These are phyloP conservation scores for Epinotia bilunana DNA, from an alignment of 2,888 invertebrate species.

Conservation along the genomic window DNA sequence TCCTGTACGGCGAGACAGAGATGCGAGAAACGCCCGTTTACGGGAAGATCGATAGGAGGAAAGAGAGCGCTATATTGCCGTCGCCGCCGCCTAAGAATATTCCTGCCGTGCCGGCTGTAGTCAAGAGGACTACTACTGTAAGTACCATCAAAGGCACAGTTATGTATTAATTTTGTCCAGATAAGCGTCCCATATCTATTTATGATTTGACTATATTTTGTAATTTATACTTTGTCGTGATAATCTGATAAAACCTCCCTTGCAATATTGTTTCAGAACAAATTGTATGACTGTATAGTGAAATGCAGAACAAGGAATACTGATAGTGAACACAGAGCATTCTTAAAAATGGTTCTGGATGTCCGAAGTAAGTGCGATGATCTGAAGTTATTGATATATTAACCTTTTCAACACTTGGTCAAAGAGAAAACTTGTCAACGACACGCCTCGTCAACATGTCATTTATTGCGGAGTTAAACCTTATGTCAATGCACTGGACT, in stretches of 20 bases:
- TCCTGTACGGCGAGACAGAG: conserved; percentile 80
- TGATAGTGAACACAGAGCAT: conserved; percentile 92
- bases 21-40: conserved; percentile 77
- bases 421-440: too few species aligned
- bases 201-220: not conserved
- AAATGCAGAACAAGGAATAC: conserved; percentile 86
- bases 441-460: too few species aligned
- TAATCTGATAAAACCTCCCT: not conserved
- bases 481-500: too few species aligned
- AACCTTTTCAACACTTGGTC: too few species aligned
- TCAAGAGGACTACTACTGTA: conserved; percentile 74
- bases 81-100: conserved; percentile 79
- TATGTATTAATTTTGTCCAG: too few species aligned
- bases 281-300: conserved; percentile 89
- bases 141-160: conserved; percentile 52
- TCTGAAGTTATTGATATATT: not conserved
- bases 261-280: conserved; percentile 74
- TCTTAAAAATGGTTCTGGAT: conserved; percentile 92
- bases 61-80: conserved; percentile 66
- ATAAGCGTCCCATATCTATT: too few species aligned
- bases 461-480: too few species aligned
- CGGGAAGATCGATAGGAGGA: conserved; percentile 71
- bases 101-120: conserved; percentile 69
- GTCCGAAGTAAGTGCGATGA: conserved; percentile 87
- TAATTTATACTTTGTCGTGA: not conserved